Evolutionary conservation across 1,140 invertebrate species (phyloP).

Genomic region (Cardiocondyla obscurior): DNA sequence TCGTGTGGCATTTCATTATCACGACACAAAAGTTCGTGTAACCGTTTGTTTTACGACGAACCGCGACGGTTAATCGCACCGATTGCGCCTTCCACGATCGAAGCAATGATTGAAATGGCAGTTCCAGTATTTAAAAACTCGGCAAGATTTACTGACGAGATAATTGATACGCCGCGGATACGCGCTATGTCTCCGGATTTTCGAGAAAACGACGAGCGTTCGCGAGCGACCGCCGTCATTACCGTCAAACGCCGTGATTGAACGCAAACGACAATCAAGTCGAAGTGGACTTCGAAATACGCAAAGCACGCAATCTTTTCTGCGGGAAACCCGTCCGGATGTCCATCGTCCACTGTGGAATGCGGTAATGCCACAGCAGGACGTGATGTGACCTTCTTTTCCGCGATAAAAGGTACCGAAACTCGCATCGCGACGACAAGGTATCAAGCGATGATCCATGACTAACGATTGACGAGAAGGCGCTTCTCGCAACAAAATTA

Average conservation of each 20-base stretch:
- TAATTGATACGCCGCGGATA: not conserved
- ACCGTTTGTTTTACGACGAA: too few relatives aligned
- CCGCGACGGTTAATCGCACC: not conserved
- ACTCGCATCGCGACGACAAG: not conserved
- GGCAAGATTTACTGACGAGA: not conserved
- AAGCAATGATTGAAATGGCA: not conserved
- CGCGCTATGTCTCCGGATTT: not conserved
- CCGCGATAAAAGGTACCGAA: not conserved
- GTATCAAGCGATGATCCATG: too few relatives aligned
- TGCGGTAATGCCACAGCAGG: too few relatives aligned
- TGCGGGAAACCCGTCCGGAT: not conserved
- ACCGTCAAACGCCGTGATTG: not conserved
- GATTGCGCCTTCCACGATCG: not conserved
- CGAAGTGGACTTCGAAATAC: not conserved
- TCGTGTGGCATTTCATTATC: not conserved
- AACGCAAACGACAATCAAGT: not conserved
- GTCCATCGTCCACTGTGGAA: not conserved
- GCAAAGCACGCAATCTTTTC: not conserved
- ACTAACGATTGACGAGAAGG: too few relatives aligned
- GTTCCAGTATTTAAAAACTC: not conserved
- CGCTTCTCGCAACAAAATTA: too few relatives aligned
- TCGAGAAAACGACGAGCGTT: not conserved
- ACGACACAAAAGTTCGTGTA: too few relatives aligned
- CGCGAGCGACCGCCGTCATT: not conserved
- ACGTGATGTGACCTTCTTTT: not conserved